Evolutionary conservation across 2,113 vertebrate genomes (phyloP).

Genomic region (Garra rufa): DNA sequence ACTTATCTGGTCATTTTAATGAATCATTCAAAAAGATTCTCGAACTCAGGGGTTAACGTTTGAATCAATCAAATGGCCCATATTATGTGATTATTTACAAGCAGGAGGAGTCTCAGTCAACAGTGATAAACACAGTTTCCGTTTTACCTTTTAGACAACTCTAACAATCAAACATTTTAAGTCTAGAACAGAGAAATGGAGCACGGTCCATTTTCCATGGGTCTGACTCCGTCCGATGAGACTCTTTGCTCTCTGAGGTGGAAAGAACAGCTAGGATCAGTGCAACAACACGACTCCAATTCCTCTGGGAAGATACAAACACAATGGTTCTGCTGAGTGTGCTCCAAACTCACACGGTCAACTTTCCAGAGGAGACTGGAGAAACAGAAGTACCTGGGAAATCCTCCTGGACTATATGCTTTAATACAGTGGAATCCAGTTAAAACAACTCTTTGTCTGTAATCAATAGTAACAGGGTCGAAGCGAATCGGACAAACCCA

Average conservation of each 20-base stretch:
- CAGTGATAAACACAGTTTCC: neutral
- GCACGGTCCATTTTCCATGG: neutral
- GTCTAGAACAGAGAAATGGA: slow-evolving; percentile 43
- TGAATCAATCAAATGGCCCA: neutral
- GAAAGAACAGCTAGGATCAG: slow-evolving; percentile 64
- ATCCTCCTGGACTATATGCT: neutral
- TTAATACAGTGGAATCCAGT: neutral
- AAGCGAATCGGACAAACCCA: slow-evolving; percentile 20
- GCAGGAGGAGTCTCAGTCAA: neutral
- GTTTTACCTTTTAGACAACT: neutral
- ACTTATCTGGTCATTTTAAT: neutral
- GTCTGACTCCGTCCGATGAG: slow-evolving; percentile 56
- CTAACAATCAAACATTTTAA: slow-evolving; percentile 54
- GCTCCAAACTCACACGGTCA: slow-evolving; percentile 44
- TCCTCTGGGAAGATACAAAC: slow-evolving; percentile 65
- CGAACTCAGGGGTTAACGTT: neutral
- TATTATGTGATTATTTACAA: neutral
- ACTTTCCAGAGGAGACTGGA: slow-evolving; percentile 24
- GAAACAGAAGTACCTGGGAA: slow-evolving; percentile 2
- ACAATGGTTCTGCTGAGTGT: slow-evolving; percentile 64
- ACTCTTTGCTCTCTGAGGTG: slow-evolving; percentile 52
- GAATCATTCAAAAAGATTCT: neutral
- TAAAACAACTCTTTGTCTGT: neutral
- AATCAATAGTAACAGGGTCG: neutral
- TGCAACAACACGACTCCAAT: slow-evolving; percentile 65